A percentile compares a stretch with the other conserved stretches of the same genome.
Conservation (phyloP, 23 tunicate genomes). For the Oikopleura dioica region DNA sequence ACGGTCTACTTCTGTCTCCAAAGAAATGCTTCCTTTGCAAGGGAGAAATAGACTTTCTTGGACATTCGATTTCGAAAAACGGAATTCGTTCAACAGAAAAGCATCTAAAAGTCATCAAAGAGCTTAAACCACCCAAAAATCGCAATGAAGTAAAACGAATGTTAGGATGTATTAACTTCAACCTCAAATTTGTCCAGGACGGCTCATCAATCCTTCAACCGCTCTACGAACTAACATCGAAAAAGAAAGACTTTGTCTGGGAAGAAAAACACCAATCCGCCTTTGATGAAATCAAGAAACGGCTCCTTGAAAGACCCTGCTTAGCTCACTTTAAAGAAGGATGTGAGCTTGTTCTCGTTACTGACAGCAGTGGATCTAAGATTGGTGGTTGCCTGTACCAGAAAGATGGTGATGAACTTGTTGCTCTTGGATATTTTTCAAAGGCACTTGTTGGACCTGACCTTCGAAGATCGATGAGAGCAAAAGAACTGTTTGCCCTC, state of each 20-base stretch:
- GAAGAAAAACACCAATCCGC: neutral
- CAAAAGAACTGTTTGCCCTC: conserved; percentile 1
- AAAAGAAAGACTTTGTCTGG: neutral
- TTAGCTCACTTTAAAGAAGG: too few species aligned
- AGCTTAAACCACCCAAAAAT: neutral
- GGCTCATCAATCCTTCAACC: neutral
- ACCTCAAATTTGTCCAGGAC: neutral
- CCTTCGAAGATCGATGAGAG: too few species aligned
- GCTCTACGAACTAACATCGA: neutral
- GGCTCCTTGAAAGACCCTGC: too few species aligned
- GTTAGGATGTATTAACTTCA: neutral
- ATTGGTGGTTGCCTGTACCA: too few species aligned
- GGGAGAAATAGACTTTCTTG: neutral
- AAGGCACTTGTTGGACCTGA: too few species aligned
- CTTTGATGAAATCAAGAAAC: neutral
- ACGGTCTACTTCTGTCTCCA: too few species aligned
- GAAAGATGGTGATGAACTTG: too few species aligned
- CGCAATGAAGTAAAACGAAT: neutral
- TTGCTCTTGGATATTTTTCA: too few species aligned
- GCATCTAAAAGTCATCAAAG: neutral
- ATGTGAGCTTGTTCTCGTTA: too few species aligned
- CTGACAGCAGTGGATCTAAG: too few species aligned
- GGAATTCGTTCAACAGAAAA: neutral
- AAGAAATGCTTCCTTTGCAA: neutral
- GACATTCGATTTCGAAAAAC: neutral